Conservation (phyloP, 1,140 invertebrate genomes). For the Gonioctena quinquepunctata region DNA sequence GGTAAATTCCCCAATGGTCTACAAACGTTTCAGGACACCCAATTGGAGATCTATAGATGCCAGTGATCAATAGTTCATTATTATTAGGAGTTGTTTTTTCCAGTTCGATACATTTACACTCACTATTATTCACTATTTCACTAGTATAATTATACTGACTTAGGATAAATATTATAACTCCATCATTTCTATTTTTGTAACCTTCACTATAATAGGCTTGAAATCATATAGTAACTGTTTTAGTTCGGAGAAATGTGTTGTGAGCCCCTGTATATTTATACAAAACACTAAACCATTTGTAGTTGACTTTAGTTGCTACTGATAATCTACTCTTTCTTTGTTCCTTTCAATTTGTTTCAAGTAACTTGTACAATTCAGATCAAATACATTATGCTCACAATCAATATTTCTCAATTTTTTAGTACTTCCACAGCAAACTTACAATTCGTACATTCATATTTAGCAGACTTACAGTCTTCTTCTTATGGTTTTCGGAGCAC, state of each 20-base stretch:
- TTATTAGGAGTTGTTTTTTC: too few relatives aligned
- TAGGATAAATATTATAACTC: too few relatives aligned
- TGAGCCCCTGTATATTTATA: not conserved
- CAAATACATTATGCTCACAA: constrained; percentile 7
- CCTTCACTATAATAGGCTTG: constrained; percentile 1
- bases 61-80: too few relatives aligned
- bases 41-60: too few relatives aligned
- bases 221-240: not conserved
- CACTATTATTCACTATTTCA: too few relatives aligned
- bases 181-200: too few relatives aligned
- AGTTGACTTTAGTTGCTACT: not conserved
- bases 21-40: too few relatives aligned
- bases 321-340: constrained; percentile 1
- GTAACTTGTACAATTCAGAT: not conserved
- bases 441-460: not conserved
- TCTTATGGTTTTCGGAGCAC: not conserved
- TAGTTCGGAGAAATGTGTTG: not conserved
- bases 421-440: constrained; percentile 8
- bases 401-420: constrained; percentile 2
- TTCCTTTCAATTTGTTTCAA: not conserved
- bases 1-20: too few relatives aligned
- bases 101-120: too few relatives aligned
- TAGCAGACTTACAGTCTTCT: not conserved
- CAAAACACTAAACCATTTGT: too few relatives aligned
- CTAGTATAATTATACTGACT: too few relatives aligned